Evolutionary conservation across 1,140 invertebrate species (phyloP).

Genomic region (Araneus ventricosus): DNA sequence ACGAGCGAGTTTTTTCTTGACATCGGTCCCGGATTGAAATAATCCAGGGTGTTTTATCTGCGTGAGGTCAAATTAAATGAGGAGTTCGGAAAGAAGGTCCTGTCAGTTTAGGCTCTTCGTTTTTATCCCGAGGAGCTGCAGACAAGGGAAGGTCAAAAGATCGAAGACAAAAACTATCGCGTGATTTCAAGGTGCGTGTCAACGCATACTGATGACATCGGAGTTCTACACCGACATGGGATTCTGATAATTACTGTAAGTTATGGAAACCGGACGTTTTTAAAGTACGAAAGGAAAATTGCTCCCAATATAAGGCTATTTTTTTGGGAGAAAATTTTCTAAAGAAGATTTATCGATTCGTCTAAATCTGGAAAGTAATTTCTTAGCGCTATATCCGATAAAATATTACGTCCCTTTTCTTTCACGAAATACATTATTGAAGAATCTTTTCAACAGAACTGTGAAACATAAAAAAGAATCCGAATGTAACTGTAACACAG

Average conservation of each 20-base stretch:
- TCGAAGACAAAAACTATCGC: constrained; percentile 30
- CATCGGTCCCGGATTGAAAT: constrained; percentile 28
- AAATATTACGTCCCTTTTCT: constrained; percentile 10
- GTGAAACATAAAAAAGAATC: background rate
- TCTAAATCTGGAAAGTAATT: constrained; percentile 47
- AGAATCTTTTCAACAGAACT: background rate
- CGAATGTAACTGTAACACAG: background rate
- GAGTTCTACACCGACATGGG: background rate
- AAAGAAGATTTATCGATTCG: constrained; percentile 43
- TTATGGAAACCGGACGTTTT: constrained; percentile 33
- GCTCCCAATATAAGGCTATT: background rate
- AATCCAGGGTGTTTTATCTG: constrained; percentile 49
- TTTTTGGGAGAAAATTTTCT: constrained; percentile 9
- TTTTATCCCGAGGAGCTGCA: constrained; percentile 27
- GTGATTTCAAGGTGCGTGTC: constrained; percentile 58
- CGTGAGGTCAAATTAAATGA: constrained; percentile 45
- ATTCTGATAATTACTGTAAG: constrained; percentile 47
- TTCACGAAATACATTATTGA: background rate
- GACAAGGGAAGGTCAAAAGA: constrained; percentile 62
- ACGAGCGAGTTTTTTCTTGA: background rate
- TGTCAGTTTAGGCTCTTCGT: constrained; percentile 3
- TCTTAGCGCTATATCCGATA: constrained; percentile 34
- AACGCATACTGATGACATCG: constrained; percentile 63
- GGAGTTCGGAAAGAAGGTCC: constrained; percentile 27
- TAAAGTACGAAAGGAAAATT: background rate